Evolutionary conservation across 1,140 invertebrate species (phyloP).

Genomic region (Arion vulgaris): DNA sequence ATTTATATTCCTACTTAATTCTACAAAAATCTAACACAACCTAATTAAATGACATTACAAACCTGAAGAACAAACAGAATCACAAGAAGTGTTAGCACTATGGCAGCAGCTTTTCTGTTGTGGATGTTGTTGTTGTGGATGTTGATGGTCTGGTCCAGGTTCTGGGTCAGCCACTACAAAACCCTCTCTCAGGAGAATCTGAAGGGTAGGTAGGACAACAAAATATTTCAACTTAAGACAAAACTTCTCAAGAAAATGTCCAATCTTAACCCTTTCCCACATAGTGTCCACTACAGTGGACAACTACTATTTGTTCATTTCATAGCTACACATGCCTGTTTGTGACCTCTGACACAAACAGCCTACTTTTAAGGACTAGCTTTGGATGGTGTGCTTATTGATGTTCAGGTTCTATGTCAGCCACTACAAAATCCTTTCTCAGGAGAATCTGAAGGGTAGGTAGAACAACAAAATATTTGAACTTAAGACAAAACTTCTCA

Average conservation of each 20-base stretch:
- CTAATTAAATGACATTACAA: neutral
- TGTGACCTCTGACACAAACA: no score
- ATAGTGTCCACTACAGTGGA: no score
- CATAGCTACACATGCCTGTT: no score
- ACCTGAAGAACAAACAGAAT: conserved; percentile 37
- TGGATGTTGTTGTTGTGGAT: conserved; percentile 13
- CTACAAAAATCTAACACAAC: no score
- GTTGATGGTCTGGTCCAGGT: neutral
- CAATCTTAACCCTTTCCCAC: no score
- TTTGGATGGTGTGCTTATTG: no score
- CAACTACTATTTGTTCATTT: no score
- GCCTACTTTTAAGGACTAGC: no score
- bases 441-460: conserved; percentile 17
- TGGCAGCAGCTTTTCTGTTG: conserved; percentile 34
- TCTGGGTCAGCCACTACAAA: conserved; percentile 1
- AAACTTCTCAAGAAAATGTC: no score
- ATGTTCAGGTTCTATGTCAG: neutral
- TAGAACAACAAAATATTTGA: neutral
- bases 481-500: no score
- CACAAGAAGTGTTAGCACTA: conserved; percentile 24
- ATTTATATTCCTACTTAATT: no score
- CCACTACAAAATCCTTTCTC: conserved; percentile 15
- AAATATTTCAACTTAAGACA: no score
- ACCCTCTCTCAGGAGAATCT: conserved; percentile 35
- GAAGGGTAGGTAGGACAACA: neutral